Base-by-base conservation (phyloP, 2,797 vertebrate species). In the Darevskia nairensis region DNA sequence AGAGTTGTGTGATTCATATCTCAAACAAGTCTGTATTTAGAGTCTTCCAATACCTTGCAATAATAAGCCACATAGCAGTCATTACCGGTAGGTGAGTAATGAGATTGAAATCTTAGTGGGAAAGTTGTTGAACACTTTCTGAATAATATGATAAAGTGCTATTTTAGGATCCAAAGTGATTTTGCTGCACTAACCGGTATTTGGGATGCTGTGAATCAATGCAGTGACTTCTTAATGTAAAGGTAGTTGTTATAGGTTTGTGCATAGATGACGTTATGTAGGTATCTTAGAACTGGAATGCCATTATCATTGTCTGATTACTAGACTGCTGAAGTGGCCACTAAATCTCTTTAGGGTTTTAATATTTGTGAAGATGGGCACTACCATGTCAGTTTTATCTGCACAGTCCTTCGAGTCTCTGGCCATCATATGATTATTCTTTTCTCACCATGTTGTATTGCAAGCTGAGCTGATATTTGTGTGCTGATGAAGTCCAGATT, bases 401-500 rank as follows among this genome's bases (percentile, higher is more conserved):
- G 21, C 29, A 68, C 6, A 29, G 32, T 9, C 32, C 4, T 86
- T 68, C 13, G 39, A 78, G 74, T 29, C 23, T 71, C 2, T 78
- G 32, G 69, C 55, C 32, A 13, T 50, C 29, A 35, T 59, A 17
- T 29, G n/a, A n/a, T 61, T 29, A 39, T 77, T 78, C 69, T 78
- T 55, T 10, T 4, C 35, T 17, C 32, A 80, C 59, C 35, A 10
- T 61, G 17, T 80, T 74, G 2, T 74, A 74, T 17, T 59, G 46
- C 81, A 88, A 69, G 39, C 76, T 71, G 4, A 78, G 11, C 64
- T 59, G 27, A 8, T 29, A 17, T 46, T 59, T 88, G 82, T 71
- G 27, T 59, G 35, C 66, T 61, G 55, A 84, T 39, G 46, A 72
- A 79, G 19, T 35, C 46, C 84, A 81, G 21, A 84, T 88, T 78